phyloP scores from a whole-genome alignment of 2,888 invertebrate genomes.

The Quadroppia sp. region DNA sequence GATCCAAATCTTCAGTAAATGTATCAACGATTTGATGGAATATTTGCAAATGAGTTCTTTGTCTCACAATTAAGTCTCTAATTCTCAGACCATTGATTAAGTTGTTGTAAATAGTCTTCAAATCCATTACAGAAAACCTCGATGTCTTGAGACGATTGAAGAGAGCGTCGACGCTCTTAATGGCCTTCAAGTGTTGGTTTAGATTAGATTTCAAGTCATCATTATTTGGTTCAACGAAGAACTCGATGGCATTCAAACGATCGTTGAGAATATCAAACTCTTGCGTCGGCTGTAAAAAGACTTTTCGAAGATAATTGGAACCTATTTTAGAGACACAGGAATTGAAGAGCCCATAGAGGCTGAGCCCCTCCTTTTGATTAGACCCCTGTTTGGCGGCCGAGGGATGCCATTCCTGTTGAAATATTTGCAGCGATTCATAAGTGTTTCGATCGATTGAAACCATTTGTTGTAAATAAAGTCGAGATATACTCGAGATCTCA shows the following conservation, averaged over 20 bases:
- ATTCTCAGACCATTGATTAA: conserved; percentile 22
- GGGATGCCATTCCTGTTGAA: conserved; percentile 67
- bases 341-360: conserved; percentile 60
- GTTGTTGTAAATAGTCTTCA: conserved; percentile 20
- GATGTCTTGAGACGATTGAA: conserved; percentile 25
- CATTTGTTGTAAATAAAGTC: conserved; percentile 21
- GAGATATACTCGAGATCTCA: conserved; percentile 15
- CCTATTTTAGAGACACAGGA: conserved; percentile 60
- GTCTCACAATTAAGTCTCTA: not conserved
- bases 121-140: conserved; percentile 18
- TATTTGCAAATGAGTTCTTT: not conserved
- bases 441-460: conserved; percentile 36
- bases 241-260: conserved; percentile 55
- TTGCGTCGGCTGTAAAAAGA: conserved; percentile 67
- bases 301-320: conserved; percentile 64
- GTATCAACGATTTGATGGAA: conserved; percentile 15
- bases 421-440: conserved; percentile 65
- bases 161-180: conserved; percentile 28
- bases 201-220: not conserved
- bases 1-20: conserved; percentile 10
- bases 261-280: conserved; percentile 61
- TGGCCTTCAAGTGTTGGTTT: conserved; percentile 17
- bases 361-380: conserved; percentile 65
- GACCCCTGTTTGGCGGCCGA: conserved; percentile 67
- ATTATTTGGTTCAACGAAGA: conserved; percentile 24